Percentiles rank a stretch among this genome's conserved stretches.
Conservation (phyloP, 2,888 invertebrate species). For the Leptopilina drosophilae region DNA sequence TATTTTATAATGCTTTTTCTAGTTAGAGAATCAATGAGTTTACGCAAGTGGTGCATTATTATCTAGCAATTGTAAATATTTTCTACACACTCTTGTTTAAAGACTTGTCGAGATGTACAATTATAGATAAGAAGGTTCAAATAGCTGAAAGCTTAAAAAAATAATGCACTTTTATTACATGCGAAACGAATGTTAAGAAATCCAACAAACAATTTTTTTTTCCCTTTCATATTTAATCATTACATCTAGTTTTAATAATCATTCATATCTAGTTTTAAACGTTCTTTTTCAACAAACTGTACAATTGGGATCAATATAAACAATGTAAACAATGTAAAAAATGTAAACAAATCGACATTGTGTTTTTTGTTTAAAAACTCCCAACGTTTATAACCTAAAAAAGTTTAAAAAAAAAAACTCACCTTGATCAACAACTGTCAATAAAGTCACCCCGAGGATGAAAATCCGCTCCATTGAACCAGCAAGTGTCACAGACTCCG, state of each 20-base stretch:
- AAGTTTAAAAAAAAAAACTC: neutral
- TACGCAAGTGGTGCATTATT: slow-evolving; percentile 34
- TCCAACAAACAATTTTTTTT: neutral
- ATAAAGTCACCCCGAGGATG: slow-evolving; percentile 19
- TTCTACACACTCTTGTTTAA: slow-evolving; percentile 22
- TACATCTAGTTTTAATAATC: too few relatives aligned
- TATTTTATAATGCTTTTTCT: slow-evolving; percentile 26
- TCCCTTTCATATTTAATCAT: too few relatives aligned
- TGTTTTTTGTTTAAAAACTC: neutral
- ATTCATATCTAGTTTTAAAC: too few relatives aligned
- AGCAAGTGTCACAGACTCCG: slow-evolving; percentile 40
- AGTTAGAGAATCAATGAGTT: slow-evolving; percentile 37
- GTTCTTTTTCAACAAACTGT: too few relatives aligned
- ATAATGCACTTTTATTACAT: neutral
- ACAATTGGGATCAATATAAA: too few relatives aligned
- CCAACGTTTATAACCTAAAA: neutral
- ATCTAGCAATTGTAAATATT: slow-evolving; percentile 38
- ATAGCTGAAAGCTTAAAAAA: neutral
- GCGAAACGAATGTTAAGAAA: slow-evolving; percentile 7
- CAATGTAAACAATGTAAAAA: neutral
- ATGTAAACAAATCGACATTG: slow-evolving; percentile 21
- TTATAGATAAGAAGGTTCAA: slow-evolving; percentile 25
- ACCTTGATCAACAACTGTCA: slow-evolving; percentile 26
- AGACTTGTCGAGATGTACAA: slow-evolving; percentile 20
- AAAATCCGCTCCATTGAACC: slow-evolving; percentile 34